Base-by-base conservation (phyloP, 2,113 vertebrate species). In the Spilogale gracilis region DNA sequence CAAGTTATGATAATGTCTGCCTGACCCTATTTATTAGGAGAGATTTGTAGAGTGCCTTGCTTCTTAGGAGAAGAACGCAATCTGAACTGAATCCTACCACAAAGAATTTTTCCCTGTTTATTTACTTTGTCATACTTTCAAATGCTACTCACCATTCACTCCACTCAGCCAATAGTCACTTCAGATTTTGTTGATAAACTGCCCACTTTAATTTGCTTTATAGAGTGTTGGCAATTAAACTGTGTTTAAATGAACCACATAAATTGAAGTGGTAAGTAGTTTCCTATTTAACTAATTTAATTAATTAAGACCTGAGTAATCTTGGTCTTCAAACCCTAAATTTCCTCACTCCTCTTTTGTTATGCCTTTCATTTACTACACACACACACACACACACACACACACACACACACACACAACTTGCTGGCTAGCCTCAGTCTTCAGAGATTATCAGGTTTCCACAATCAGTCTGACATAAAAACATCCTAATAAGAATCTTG, bases 231-330 rank as follows among this genome's bases (percentile, higher is more conserved):
- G 3, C 45, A 86, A 65, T 50, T 82, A 78, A 78, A 20, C 14
- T 61, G 13, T 54, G 4, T 79, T 88, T 89, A 83, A 80, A 65
- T 92, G 63, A 69, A 38, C 2, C 45, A 74, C 1, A 69, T 54
- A 87, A 87, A 79, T 61, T 65, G 73, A 89, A 25, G 6, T 78
- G 16, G 21, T 17, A 81, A 90, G 56, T 81, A 61, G 25, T 65
- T 71, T 67, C 18, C 30, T 91, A 56, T 81, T 91, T 81, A 84
- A 81, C 69, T 32, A 87, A 56, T 50, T 52, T 65, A 90, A 91
- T 84, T 56, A 65, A 93, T 73, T 88, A 78, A 93, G 43, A 76
- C 50, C 14, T 90, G 27, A 61, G 18, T 87, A 38, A 30, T 56
- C 60, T 79, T 94, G 3, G 9, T 43, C 12, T 87, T 79, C 60